A percentile compares a stretch with the other conserved stretches of the same genome.
phyloP scores from a whole-genome alignment of 2,888 invertebrate species.

The Cremastinae sp. region DNA sequence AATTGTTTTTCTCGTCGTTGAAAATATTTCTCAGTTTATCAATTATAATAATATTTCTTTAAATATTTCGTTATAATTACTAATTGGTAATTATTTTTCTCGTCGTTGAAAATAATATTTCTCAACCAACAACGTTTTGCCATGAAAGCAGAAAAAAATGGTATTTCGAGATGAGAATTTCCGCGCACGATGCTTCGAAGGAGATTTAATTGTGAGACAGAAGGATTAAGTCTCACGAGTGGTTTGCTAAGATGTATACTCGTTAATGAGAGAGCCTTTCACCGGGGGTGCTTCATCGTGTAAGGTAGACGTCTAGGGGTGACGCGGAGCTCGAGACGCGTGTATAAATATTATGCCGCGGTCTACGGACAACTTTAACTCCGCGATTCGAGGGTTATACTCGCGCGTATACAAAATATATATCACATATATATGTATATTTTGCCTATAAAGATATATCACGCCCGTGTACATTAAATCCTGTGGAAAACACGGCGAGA shows the following conservation, averaged over 20 bases:
- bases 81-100: too few species aligned
- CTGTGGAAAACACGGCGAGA: conserved; percentile 7
- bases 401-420: too few species aligned
- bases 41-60: too few species aligned
- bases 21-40: too few species aligned
- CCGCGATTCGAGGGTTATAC: too few species aligned
- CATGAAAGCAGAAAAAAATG: too few species aligned
- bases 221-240: conserved; percentile 17
- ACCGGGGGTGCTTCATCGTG: conserved; percentile 5
- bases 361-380: too few species aligned
- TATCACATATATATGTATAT: neutral
- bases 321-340: neutral
- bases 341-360: conserved; percentile 11
- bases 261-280: conserved; percentile 44
- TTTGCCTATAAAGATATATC: too few species aligned
- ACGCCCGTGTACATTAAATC: neutral
- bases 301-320: neutral
- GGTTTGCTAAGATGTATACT: conserved; percentile 26
- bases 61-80: too few species aligned
- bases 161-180: neutral
- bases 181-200: neutral
- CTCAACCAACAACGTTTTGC: too few species aligned
- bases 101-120: too few species aligned
- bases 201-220: neutral
- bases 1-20: too few species aligned